Conservation (phyloP, 2,888 invertebrate genomes). For the Mythimna ferrago region DNA sequence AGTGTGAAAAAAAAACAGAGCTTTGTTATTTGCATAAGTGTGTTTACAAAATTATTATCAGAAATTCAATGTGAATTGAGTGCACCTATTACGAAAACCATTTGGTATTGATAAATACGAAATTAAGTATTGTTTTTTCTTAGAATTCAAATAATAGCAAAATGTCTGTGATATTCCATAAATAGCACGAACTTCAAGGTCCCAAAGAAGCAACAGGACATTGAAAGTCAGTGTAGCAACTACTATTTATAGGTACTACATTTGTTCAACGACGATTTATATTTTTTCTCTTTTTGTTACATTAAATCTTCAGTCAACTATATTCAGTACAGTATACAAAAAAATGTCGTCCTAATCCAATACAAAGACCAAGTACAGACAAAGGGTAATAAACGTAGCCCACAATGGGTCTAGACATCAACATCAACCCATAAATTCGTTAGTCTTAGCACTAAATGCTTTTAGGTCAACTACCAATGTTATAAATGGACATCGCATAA, state of each 20-base stretch:
- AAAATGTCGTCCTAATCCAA: neutral
- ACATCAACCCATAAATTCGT: conserved; percentile 56
- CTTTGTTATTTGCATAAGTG: no score
- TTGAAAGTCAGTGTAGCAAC: no score
- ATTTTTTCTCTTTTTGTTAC: neutral
- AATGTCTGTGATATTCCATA: neutral
- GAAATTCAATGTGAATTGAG: no score
- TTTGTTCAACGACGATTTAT: neutral
- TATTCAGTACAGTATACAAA: no score
- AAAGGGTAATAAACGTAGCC: conserved; percentile 35
- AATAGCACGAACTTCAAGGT: no score
- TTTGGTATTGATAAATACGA: neutral
- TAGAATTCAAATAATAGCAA: neutral
- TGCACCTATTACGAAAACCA: no score
- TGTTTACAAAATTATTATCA: no score
- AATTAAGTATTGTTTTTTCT: neutral
- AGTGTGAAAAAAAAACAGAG: no score
- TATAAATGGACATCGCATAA: conserved; percentile 64
- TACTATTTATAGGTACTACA: no score
- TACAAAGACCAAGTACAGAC: conserved; percentile 7
- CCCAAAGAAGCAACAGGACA: no score
- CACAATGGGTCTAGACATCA: conserved; percentile 41
- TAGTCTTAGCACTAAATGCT: conserved; percentile 62
- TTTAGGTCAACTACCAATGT: conserved; percentile 65
- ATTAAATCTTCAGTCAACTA: neutral